Evolutionary conservation across 2,113 vertebrate genomes (phyloP).

Genomic region (Siniperca knerii): DNA sequence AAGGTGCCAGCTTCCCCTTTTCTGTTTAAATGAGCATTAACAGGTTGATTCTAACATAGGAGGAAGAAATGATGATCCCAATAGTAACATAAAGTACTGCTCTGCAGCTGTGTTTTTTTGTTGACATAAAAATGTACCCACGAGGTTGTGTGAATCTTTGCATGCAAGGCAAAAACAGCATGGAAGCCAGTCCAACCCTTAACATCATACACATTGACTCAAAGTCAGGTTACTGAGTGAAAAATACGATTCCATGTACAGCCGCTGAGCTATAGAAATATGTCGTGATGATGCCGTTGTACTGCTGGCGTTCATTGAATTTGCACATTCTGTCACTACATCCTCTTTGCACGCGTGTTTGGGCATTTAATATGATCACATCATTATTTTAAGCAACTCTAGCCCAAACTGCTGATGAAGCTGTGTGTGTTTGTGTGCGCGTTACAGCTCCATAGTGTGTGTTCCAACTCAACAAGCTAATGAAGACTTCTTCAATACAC

Average conservation of each 20-base stretch:
- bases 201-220: conserved; percentile 7
- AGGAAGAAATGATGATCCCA: conserved; percentile 35
- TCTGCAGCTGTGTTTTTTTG: conserved; percentile 24
- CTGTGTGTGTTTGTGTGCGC: conserved; percentile 28
- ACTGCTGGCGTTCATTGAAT: conserved; percentile 11
- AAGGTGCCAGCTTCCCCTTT: conserved; percentile 2
- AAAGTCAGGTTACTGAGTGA: conserved; percentile 10
- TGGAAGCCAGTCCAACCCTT: conserved; percentile 13
- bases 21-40: conserved; percentile 11
- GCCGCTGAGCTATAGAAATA: conserved; percentile 5
- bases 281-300: background rate
- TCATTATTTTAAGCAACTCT: conserved; percentile 35
- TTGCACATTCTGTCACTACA: conserved; percentile 22
- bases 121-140: conserved; percentile 31
- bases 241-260: background rate
- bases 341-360: background rate
- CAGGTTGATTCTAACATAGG: conserved; percentile 9
- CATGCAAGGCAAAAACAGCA: conserved; percentile 20
- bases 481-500: conserved; percentile 32
- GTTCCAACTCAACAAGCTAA: conserved; percentile 19
- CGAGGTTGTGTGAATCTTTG: conserved; percentile 22
- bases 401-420: conserved; percentile 64
- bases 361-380: conserved; percentile 16
- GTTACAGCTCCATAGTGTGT: conserved; percentile 15
- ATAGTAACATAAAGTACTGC: conserved; percentile 19